These are phyloP conservation scores for Acanthisitta chloris DNA, from an alignment of 2,113 vertebrate species.

Conservation along the genomic window DNA sequence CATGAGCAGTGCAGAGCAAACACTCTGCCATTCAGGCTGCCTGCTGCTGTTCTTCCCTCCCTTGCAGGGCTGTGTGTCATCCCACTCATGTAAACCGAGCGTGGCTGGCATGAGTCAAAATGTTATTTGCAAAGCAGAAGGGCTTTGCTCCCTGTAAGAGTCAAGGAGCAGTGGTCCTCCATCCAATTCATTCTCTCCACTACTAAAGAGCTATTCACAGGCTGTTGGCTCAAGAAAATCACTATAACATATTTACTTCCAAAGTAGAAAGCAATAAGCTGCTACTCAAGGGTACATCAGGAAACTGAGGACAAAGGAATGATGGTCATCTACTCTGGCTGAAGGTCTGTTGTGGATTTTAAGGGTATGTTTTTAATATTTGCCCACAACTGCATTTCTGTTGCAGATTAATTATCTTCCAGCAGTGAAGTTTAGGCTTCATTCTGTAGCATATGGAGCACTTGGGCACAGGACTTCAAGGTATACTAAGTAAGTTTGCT, in stretches of 20 bases:
- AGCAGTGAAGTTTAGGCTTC: neutral
- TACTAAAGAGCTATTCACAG: neutral
- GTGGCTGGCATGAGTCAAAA: neutral
- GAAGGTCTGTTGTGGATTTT: neutral
- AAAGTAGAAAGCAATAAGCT: neutral
- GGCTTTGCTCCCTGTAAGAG: neutral
- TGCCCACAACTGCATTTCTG: neutral
- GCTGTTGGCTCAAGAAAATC: neutral
- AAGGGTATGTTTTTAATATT: neutral
- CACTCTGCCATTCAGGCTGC: constrained; percentile 9
- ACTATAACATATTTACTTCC: neutral
- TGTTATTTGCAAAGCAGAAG: constrained; percentile 1
- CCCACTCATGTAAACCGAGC: neutral
- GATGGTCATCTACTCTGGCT: neutral
- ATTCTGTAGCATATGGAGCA: neutral
- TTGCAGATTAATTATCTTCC: neutral
- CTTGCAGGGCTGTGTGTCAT: neutral
- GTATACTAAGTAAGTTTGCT: neutral
- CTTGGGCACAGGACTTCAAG: neutral
- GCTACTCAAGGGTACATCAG: neutral
- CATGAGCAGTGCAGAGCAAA: constrained; percentile 38
- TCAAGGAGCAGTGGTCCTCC: neutral
- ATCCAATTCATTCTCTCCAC: neutral
- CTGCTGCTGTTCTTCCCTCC: constrained; percentile 35
- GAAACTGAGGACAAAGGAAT: neutral